phyloP scores from a whole-genome alignment of 2,888 invertebrate species.

The Archaeoteleia sp. region DNA sequence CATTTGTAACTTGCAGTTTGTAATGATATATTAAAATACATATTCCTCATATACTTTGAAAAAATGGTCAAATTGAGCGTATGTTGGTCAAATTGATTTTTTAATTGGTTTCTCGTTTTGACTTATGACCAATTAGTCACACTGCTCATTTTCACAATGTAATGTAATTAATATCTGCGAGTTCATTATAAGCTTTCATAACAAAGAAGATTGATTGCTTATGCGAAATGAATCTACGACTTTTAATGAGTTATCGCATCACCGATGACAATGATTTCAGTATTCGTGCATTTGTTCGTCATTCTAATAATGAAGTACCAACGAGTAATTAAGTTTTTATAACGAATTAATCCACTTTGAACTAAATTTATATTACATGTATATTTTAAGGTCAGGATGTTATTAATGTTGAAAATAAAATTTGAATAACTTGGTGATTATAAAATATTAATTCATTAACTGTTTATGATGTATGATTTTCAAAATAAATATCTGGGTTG shows the following conservation, averaged over 20 bases:
- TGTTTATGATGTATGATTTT: constrained; percentile 4
- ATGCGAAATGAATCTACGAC: constrained; percentile 13
- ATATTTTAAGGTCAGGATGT: neutral
- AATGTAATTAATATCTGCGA: constrained; percentile 38
- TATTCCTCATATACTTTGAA: neutral
- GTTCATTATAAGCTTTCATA: constrained; percentile 36
- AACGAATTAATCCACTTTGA: neutral
- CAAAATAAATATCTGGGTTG: neutral
- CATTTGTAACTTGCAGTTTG: neutral
- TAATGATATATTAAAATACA: constrained; percentile 1
- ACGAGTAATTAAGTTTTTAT: neutral
- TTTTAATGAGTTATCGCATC: constrained; percentile 17
- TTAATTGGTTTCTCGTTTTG: constrained; percentile 31
- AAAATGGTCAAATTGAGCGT: constrained; percentile 7
- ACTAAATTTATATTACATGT: neutral
- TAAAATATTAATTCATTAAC: neutral
- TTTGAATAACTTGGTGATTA: neutral
- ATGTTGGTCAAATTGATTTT: constrained; percentile 14
- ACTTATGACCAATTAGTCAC: constrained; percentile 35
- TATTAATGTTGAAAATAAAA: neutral
- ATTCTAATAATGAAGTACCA: constrained; percentile 4
- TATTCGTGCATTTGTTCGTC: constrained; percentile 7
- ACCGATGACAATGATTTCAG: constrained; percentile 14
- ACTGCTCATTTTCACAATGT: constrained; percentile 39
- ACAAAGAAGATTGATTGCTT: constrained; percentile 34